A percentile compares a stretch with the other conserved stretches of the same genome.
These are phyloP conservation scores for Chionis minor DNA, from an alignment of 2,113 vertebrate species.

Conservation along the genomic window DNA sequence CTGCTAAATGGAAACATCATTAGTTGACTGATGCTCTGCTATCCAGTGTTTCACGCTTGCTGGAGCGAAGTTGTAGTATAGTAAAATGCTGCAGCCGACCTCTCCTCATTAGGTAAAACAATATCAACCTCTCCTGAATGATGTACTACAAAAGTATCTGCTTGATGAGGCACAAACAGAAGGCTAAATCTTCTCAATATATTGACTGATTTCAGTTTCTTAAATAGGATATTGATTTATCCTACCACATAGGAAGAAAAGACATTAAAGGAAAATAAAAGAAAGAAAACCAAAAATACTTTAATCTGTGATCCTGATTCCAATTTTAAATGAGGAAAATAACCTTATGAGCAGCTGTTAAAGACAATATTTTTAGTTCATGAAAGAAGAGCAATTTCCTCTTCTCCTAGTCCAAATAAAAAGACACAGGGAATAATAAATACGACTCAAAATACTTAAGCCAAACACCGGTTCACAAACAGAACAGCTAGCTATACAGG, in stretches of 20 bases:
- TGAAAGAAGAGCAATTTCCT: slow-evolving; percentile 34
- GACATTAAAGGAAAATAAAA: not conserved
- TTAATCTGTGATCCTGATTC: slow-evolving; percentile 5
- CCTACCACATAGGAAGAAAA: slow-evolving; percentile 12
- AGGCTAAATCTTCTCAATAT: slow-evolving; percentile 1
- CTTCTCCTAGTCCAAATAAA: slow-evolving; percentile 1
- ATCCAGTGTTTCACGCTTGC: not conserved
- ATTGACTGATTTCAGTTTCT: slow-evolving; percentile 37
- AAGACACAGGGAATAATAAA: not conserved
- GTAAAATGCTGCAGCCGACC: not conserved
- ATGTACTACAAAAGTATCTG: not conserved
- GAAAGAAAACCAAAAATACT: not conserved
- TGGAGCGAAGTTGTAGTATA: not conserved
- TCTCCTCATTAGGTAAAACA: not conserved
- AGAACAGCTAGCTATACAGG: not conserved
- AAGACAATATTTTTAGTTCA: not conserved
- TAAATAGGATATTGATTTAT: slow-evolving; percentile 43
- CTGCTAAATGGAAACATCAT: not conserved
- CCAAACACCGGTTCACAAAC: not conserved
- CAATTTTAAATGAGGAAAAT: slow-evolving; percentile 24
- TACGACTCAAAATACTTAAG: not conserved
- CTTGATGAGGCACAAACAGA: not conserved
- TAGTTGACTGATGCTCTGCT: not conserved
- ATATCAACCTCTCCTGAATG: not conserved
- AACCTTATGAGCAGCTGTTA: not conserved